Base-by-base conservation (phyloP, 2,113 vertebrate genomes). In the Spea bombifrons region DNA sequence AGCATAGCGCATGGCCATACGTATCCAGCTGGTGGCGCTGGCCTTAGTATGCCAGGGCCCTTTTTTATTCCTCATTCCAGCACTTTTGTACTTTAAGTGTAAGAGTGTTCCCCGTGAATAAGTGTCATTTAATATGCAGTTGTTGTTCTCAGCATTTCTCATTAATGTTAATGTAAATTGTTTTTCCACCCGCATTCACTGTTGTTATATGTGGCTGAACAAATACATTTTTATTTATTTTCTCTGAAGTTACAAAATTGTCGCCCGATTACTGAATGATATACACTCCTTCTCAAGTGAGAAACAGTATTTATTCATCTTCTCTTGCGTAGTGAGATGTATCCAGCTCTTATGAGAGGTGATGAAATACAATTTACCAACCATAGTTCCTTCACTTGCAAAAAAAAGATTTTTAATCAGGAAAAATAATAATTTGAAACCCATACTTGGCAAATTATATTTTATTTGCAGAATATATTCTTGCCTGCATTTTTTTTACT, bases 151-250 rank as follows among this genome's bases (percentile, higher is more conserved):
- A 67, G 52, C 71, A 67, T 73, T 73, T 80, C 77, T 80, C 77
- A 73, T 80, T 80, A 3, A 15, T 61, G 47, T 75, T 82, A 81
- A 53, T 17, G 71, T 66, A 75, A 75, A 57, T 65, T 4, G 75
- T 3, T 83, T 86, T 87, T 84, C 67, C 67, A 71, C n/a, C 7
- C 66, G 15, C 1, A 0, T 81, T 83, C 70, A 47, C 73, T 16
- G 65, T 61, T 82, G 81, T 82, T 70, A 3, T 76, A 43, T 43
- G 49, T 82, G 75, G 16, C 47, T 83, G 74, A 79, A 73, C 84
- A 81, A 81, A 53, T 64, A 4, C 69, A 3, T 66, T 72, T 47
- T 48, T 49, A 73, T 80, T 83, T 80, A 66, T 30, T 53, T 78
- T 55, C 64, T 68, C 61, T 15, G 17, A 75, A 73, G 55, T 83